Conservation (phyloP, 2,888 invertebrate genomes). For the Celastrina argiolus region DNA sequence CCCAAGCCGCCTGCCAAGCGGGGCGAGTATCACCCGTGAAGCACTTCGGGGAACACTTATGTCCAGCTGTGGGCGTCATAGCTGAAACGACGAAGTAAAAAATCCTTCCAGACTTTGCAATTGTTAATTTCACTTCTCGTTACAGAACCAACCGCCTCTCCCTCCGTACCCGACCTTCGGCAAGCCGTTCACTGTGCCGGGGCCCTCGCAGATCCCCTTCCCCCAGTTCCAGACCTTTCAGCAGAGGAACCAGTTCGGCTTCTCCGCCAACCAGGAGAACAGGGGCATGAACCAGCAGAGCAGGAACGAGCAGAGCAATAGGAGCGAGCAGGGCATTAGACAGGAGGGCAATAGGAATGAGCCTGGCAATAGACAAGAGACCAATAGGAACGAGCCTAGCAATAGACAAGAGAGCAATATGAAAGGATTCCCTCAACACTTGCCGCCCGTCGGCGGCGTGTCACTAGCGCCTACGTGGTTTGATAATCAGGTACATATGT, state of each 20-base stretch:
- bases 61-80: too few species aligned
- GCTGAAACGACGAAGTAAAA: too few species aligned
- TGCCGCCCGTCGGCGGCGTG: constrained; percentile 44
- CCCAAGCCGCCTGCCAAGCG: too few species aligned
- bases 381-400: constrained; percentile 20
- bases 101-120: too few species aligned
- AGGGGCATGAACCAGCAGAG: constrained; percentile 23
- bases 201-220: constrained; percentile 49
- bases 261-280: constrained; percentile 29
- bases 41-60: too few species aligned
- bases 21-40: too few species aligned
- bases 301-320: constrained; percentile 29
- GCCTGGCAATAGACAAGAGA: constrained; percentile 19
- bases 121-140: constrained; percentile 20
- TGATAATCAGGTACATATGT: constrained; percentile 36
- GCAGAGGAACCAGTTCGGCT: constrained; percentile 38
- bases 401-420: constrained; percentile 23
- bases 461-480: constrained; percentile 51
- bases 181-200: constrained; percentile 46
- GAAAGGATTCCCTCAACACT: constrained; percentile 47
- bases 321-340: constrained; percentile 23
- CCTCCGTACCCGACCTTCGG: constrained; percentile 53
- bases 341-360: constrained; percentile 24
- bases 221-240: constrained; percentile 46
- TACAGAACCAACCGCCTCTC: constrained; percentile 47